Evolutionary conservation across 2,113 vertebrate species (phyloP), one percentile per base, ranked within the genome.

Genomic region (Clarias batrachus): DNA sequence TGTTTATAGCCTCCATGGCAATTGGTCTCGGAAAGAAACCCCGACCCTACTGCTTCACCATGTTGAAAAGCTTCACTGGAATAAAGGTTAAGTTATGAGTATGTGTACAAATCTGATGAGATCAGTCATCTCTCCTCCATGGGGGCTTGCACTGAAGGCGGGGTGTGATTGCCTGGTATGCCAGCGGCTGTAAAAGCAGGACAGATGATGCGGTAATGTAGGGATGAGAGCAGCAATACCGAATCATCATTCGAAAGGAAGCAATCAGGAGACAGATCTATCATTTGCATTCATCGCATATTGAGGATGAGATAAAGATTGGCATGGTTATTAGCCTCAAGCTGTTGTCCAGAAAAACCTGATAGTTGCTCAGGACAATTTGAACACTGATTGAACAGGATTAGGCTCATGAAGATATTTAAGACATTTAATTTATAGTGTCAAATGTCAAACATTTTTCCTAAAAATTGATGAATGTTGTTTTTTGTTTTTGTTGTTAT

Each of bases 211-310:
- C 77, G 4, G 54, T 79, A 79, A 79, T 37, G 78, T 81, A 57
- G 62, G 57, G 62, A 57, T 37, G 10, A 62, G 57, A 62, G 57
- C 78, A 62, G 57, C 30, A 80, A 80, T 1, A 59, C 78, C 25
- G 57, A 3, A 4, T 81, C 78, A 81, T 81, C 59, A n/a, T 81
- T 81, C 57, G 60, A 80, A 76, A 79, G 17, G 17, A 57, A 79
- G 56, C 78, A 37, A 62, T 62, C 78, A 62, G 56, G 78, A 62
- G 30, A 60, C 57, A 41, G 78, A 37, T 60, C 56, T 80, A 33
- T 80, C 8, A 12, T 80, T 80, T 80, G 78, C 78, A 60, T 79
- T 21, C 56, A 33, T 2, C 59, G 27, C 56, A 59, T 30, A 57
- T 79, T 60, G 56, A 80, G 57, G 37, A 12, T 19, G 6, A 80